Conservation (phyloP, 2,113 vertebrate species). For the Paramormyrops kingsleyae region DNA sequence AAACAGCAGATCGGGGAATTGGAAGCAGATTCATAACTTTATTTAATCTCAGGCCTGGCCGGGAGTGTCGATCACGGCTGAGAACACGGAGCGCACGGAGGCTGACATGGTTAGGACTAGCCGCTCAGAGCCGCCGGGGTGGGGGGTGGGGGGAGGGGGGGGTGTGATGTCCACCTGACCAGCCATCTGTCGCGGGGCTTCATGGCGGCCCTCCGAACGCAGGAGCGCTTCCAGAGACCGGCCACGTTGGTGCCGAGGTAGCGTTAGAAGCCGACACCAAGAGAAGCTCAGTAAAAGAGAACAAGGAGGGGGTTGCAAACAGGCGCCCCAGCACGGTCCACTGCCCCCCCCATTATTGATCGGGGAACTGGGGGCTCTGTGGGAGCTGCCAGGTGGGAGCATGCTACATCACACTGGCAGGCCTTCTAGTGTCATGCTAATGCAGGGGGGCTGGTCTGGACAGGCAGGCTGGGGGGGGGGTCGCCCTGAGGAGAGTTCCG, state of each 20-base stretch:
- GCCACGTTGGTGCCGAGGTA: background rate
- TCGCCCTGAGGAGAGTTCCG: constrained; percentile 20
- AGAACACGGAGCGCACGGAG: background rate
- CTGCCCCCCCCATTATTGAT: constrained; percentile 20
- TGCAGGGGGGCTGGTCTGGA: constrained; percentile 25
- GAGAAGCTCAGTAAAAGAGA: background rate
- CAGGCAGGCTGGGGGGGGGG: background rate
- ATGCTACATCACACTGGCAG: constrained; percentile 40
- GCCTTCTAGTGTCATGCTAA: constrained; percentile 43
- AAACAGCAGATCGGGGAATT: background rate
- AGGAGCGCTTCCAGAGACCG: background rate
- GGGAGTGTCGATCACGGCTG: background rate
- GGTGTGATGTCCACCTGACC: background rate
- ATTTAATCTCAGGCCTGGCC: background rate
- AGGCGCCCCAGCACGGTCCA: constrained; percentile 26
- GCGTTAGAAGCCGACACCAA: background rate
- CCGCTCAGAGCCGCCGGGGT: background rate
- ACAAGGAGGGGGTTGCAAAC: background rate
- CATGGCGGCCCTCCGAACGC: background rate
- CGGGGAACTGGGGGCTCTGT: constrained; percentile 25
- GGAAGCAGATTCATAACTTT: background rate
- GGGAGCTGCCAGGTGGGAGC: constrained; percentile 37
- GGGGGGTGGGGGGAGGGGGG: background rate
- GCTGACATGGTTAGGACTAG: background rate
- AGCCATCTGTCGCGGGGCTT: constrained; percentile 13